Evolutionary conservation across 2,888 invertebrate species (phyloP).

Genomic region (Idaea biselata): DNA sequence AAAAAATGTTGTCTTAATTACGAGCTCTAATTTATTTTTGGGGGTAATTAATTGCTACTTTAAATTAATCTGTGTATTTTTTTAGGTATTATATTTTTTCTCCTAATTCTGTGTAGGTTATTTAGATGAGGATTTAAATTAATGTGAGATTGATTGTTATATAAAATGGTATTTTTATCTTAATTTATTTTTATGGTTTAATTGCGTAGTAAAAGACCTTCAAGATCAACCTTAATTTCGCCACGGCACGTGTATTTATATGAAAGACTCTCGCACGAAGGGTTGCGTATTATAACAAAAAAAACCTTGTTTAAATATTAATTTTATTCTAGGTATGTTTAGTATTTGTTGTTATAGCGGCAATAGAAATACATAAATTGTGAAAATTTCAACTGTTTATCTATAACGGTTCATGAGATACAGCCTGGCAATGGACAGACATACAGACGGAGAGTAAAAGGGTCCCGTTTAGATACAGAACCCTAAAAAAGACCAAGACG

Average conservation of each 20-base stretch:
- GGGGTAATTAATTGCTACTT: not conserved
- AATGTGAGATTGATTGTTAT: not conserved
- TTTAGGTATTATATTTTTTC: too few species aligned
- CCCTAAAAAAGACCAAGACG: slow-evolving; percentile 5
- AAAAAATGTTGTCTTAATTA: slow-evolving; percentile 2
- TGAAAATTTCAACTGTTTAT: too few species aligned
- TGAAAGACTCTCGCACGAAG: too few species aligned
- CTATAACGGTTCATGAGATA: too few species aligned
- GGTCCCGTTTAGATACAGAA: too few species aligned
- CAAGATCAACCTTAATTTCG: not conserved
- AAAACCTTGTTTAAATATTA: too few species aligned
- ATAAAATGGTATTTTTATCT: not conserved
- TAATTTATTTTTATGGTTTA: not conserved
- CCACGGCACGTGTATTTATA: not conserved
- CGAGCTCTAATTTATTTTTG: slow-evolving; percentile 18
- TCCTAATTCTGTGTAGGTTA: not conserved
- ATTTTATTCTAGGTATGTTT: too few species aligned
- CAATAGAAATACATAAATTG: too few species aligned
- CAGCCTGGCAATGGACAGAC: too few species aligned
- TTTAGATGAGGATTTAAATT: not conserved
- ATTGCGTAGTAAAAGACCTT: not conserved
- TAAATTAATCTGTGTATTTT: not conserved
- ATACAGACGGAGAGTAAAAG: too few species aligned
- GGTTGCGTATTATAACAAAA: too few species aligned
- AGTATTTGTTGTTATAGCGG: too few species aligned